phyloP scores from a whole-genome alignment of 2,113 vertebrate species.

The Actenoides hombroni region DNA sequence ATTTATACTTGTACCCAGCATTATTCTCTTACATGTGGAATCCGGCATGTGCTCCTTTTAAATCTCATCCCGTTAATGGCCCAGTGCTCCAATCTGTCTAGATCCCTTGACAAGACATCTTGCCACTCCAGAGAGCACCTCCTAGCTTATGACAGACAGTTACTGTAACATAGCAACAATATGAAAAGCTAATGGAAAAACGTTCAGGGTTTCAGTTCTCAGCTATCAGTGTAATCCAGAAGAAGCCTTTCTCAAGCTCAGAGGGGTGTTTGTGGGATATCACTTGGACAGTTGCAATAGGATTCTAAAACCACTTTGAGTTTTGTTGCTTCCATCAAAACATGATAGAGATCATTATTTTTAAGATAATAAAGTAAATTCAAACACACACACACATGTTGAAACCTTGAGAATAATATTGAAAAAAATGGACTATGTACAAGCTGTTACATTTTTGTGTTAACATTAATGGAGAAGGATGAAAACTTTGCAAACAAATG shows the following conservation, averaged over 20 bases:
- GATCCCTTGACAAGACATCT: neutral
- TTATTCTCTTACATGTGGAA: too few relatives aligned
- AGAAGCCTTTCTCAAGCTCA: neutral
- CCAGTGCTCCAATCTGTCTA: neutral
- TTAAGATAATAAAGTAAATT: neutral
- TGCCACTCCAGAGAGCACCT: neutral
- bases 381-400: neutral
- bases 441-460: neutral
- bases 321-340: neutral
- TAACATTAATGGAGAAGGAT: neutral
- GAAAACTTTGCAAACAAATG: neutral
- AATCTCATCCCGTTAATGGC: neutral
- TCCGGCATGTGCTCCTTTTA: neutral
- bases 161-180: neutral
- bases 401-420: neutral
- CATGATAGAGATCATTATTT: neutral
- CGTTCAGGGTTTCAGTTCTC: neutral
- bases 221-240: neutral
- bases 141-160: neutral
- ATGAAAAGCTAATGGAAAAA: neutral
- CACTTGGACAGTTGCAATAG: neutral
- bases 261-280: neutral
- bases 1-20: neutral
- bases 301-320: neutral
- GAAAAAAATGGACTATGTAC: neutral